Base-by-base conservation (phyloP, 2,113 vertebrate genomes). In the Phalacrocorax aristotelis region DNA sequence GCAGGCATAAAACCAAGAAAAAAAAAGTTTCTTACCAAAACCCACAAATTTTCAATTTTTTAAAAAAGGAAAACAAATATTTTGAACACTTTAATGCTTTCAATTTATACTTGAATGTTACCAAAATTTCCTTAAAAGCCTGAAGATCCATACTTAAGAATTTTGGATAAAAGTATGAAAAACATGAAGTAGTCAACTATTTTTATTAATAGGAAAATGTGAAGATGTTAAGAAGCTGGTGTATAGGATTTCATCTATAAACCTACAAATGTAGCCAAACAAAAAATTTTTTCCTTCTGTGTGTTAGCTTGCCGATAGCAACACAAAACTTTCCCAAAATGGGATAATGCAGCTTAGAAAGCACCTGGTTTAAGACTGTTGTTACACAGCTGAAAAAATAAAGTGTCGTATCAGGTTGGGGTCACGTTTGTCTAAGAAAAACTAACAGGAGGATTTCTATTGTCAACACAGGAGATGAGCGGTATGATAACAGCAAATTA, bases 401-500 rank as follows among this genome's bases (percentile, higher is more conserved):
- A 98, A 98, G 95, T 97, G 93, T 97, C 91, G 87, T 97, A 98
- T 96, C 92, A 97, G 95, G 87, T 96, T 98, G 92, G 87, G 91
- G 93, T 97, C 93, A 95, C 78, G 87, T 98, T 97, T 98, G 93
- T 97, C 93, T 95, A 97, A 97, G 96, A 96, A 98, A 98, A 98
- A 97, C 95, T 97, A 98, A 98, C 96, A 97, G 91, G 93, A 97
- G 93, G 94, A 97, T 98, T 98, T 98, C 92, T 98, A 94, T 98
- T 98, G 97, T 98, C 97, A 98, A 98, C 96, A 98, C 79, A 97
- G 91, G 93, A 98, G 97, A 98, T 98, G 97, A 98, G 96, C 94
- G 96, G 87, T 55, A 80, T 5, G 97, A 98, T 98, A 98, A 96
- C n/a, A 29, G 91, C 83, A 96, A 98, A 97, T 97, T 97, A 96